A percentile compares a stretch with the other conserved stretches of the same genome.
phyloP scores from a whole-genome alignment of 53 echinoderm and acorn worm genomes.

The Holothuria leucospilota region DNA sequence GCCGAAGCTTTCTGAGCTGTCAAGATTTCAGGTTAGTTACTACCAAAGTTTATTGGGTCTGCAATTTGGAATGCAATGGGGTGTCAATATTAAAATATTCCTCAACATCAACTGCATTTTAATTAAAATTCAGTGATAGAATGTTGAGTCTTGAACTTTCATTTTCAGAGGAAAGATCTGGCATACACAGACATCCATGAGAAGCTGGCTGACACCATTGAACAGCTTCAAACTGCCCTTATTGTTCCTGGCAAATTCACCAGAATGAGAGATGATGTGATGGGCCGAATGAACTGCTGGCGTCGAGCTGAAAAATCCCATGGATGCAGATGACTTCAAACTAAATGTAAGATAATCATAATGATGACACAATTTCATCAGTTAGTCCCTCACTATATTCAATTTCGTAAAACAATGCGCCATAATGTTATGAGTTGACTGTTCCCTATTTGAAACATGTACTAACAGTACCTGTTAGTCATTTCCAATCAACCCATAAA shows the following conservation, averaged over 20 bases:
- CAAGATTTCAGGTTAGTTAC: constrained; percentile 44
- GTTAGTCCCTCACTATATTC: too few relatives aligned
- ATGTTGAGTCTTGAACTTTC: too few relatives aligned
- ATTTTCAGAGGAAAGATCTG: constrained; percentile 20
- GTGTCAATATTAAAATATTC: too few relatives aligned
- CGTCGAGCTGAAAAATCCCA: not conserved
- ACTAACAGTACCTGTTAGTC: not conserved
- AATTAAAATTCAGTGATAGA: too few relatives aligned
- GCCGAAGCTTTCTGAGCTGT: constrained; percentile 21
- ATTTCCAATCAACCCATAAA: not conserved
- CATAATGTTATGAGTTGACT: too few relatives aligned
- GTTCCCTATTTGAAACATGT: not conserved
- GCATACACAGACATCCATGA: constrained; percentile 17
- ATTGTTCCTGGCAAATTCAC: constrained; percentile 26
- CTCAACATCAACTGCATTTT: too few relatives aligned
- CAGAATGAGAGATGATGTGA: constrained; percentile 1
- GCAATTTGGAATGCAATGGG: too few relatives aligned
- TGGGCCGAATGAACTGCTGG: constrained; percentile 9
- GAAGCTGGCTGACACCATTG: constrained; percentile 18
- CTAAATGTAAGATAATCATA: constrained; percentile 18
- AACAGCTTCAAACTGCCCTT: constrained; percentile 19
- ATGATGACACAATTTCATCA: too few relatives aligned
- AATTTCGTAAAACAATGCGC: too few relatives aligned
- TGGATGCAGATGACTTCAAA: not conserved
- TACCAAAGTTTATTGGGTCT: too few relatives aligned